These are phyloP conservation scores for Amia ocellicauda DNA, from an alignment of 2,113 vertebrate genomes.

Conservation along the genomic window DNA sequence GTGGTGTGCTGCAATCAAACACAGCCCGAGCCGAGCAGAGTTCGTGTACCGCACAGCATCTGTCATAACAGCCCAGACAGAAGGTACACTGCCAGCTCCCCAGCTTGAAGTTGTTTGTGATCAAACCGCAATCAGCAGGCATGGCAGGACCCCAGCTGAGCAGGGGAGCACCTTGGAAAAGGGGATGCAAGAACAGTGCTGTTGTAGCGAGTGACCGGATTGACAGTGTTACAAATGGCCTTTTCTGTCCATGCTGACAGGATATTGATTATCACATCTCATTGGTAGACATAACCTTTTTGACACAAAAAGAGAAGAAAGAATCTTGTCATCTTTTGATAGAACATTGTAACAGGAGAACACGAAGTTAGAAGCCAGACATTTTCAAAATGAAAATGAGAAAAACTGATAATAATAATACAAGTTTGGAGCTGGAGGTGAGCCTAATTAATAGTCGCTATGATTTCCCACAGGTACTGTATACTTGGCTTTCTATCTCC, in stretches of 20 bases:
- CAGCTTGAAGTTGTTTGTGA: conserved; percentile 33
- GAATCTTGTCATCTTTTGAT: no score
- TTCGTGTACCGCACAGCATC: conserved; percentile 31
- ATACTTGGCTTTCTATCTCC: no score
- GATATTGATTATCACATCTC: conserved; percentile 10
- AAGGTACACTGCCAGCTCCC: conserved; percentile 36
- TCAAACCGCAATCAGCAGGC: conserved; percentile 40
- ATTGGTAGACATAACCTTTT: background rate
- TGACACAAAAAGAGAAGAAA: no score
- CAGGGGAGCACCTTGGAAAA: background rate
- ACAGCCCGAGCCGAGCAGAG: background rate
- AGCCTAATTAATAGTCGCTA: no score
- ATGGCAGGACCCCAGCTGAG: conserved; percentile 21
- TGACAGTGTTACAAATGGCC: conserved; percentile 30
- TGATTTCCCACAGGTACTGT: no score
- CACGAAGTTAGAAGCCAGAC: no score
- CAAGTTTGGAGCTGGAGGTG: no score
- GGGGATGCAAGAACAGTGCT: background rate
- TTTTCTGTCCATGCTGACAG: background rate
- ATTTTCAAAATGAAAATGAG: no score
- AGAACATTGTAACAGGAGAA: no score
- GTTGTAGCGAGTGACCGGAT: background rate
- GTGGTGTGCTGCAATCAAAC: conserved; percentile 9
- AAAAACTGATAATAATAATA: no score
- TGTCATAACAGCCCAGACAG: conserved; percentile 30